Percentiles rank a stretch among this genome's conserved stretches.
Evolutionary conservation across 2,113 vertebrate genomes (phyloP).

Genomic region (human): GRCh38 chr11:15323001-15323500

Average conservation of each 20-base stretch:
- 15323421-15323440: constrained; percentile 75
- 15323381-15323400: constrained; percentile 48
- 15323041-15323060: background rate
- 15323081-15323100: background rate
- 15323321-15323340: background rate
- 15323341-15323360: constrained; percentile 20
- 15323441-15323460: constrained; percentile 75
- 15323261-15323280: background rate
- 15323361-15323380: constrained; percentile 60
- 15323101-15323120: background rate
- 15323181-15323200: background rate
- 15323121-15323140: background rate
- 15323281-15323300: background rate
- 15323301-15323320: background rate
- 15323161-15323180: background rate
- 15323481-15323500: constrained; percentile 65
- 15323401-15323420: constrained; percentile 76
- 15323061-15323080: background rate
- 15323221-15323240: no score
- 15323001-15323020: background rate
- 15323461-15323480: constrained; percentile 71
- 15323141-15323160: background rate
- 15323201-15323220: background rate
- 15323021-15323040: background rate
- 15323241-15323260: background rate